Evolutionary conservation across 2,888 invertebrate species (phyloP).

Genomic region (Gymnoscelis rufifasciata): DNA sequence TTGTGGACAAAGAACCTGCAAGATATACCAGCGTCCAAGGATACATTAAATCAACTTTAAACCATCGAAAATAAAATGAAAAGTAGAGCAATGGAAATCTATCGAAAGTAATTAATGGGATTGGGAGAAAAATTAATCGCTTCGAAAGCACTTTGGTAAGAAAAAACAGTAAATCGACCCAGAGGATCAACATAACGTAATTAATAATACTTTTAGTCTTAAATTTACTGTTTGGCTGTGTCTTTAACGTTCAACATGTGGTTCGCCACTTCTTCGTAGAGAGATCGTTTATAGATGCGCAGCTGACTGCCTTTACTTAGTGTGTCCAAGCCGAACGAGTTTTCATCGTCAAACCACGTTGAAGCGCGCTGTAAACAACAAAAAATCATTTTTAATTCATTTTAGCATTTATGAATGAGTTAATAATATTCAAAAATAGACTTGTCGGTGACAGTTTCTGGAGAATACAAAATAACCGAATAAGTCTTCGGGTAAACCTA

Average conservation of each 20-base stretch:
- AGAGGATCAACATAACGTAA: too few species aligned
- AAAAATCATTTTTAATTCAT: background rate
- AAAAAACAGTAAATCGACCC: too few species aligned
- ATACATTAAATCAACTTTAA: too few species aligned
- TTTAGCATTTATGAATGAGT: background rate
- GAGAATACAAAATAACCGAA: too few species aligned
- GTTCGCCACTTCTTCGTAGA: conserved; percentile 56
- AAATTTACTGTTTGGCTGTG: conserved; percentile 34
- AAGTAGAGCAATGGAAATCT: too few species aligned
- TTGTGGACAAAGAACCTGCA: too few species aligned
- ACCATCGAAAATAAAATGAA: too few species aligned
- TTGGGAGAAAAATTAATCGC: too few species aligned
- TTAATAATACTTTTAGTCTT: conserved; percentile 8
- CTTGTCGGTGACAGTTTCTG: background rate
- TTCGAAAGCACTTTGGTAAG: too few species aligned
- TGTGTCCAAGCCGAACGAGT: conserved; percentile 47
- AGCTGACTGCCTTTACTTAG: conserved; percentile 56
- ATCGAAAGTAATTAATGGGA: too few species aligned
- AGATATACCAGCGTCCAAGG: too few species aligned
- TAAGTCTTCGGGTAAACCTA: too few species aligned
- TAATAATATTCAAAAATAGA: background rate
- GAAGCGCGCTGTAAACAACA: conserved; percentile 50
- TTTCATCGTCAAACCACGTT: conserved; percentile 64
- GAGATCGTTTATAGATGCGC: conserved; percentile 68
- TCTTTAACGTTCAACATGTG: conserved; percentile 48